A percentile compares a stretch with the other conserved stretches of the same genome.
phyloP scores from a whole-genome alignment of 2,888 invertebrate genomes.

The Quadriops clusia region DNA sequence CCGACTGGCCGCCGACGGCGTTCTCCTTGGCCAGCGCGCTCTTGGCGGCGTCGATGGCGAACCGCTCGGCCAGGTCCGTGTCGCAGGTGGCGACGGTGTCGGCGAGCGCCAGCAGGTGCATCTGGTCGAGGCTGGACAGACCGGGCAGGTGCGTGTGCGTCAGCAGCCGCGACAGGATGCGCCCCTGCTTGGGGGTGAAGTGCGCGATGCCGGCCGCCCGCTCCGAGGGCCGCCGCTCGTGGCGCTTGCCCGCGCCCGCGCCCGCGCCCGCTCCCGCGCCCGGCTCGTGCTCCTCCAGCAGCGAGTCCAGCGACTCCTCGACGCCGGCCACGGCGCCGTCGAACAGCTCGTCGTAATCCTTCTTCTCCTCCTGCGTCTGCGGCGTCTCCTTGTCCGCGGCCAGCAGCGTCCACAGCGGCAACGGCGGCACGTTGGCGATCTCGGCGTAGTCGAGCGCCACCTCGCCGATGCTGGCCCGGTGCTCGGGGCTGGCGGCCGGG shows the following conservation, averaged over 20 bases:
- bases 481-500: slow-evolving; percentile 70
- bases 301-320: slow-evolving; percentile 72
- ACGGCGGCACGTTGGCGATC: slow-evolving; percentile 92
- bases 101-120: slow-evolving; percentile 97
- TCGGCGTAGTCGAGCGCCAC: slow-evolving; percentile 88
- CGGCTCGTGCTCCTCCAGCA: slow-evolving; percentile 58
- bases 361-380: slow-evolving; percentile 35
- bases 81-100: slow-evolving; percentile 95
- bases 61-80: slow-evolving; percentile 74
- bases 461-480: slow-evolving; percentile 72
- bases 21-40: slow-evolving; percentile 55
- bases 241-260: too few relatives aligned
- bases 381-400: slow-evolving; percentile 86
- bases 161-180: slow-evolving; percentile 74
- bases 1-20: slow-evolving; percentile 41
- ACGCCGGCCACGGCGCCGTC: slow-evolving; percentile 61
- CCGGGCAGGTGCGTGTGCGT: slow-evolving; percentile 94
- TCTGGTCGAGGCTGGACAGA: slow-evolving; percentile 92
- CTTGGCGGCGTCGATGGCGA: slow-evolving; percentile 58
- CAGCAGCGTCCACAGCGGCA: slow-evolving; percentile 91
- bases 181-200: slow-evolving; percentile 76
- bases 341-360: slow-evolving; percentile 86
- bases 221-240: slow-evolving; percentile 38
- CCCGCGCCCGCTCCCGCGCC: too few relatives aligned
- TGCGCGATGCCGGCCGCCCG: slow-evolving; percentile 50